These are phyloP conservation scores for Ophiodon elongatus DNA, from an alignment of 2,113 vertebrate genomes.

Conservation along the genomic window DNA sequence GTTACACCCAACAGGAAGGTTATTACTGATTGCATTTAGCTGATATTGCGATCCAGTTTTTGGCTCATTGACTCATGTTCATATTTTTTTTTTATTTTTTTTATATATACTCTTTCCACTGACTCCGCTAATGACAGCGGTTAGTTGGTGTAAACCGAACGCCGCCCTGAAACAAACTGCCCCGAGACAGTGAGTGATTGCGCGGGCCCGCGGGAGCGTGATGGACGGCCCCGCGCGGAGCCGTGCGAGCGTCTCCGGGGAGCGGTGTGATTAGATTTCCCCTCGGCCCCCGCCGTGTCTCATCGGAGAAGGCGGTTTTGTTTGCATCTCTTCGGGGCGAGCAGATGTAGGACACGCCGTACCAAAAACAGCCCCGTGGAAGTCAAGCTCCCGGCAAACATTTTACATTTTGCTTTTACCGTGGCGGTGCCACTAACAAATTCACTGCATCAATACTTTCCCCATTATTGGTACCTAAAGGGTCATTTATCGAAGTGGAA, in stretches of 20 bases:
- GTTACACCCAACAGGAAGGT: neutral
- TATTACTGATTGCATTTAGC: neutral
- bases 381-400: neutral
- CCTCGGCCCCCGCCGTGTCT: constrained; percentile 51
- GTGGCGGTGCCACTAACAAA: constrained; percentile 25
- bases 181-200: constrained; percentile 58
- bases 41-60: neutral
- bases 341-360: neutral
- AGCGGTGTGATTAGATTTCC: constrained; percentile 62
- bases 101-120: too few relatives aligned
- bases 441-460: constrained; percentile 54
- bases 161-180: neutral
- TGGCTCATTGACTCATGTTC: neutral
- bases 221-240: constrained; percentile 13
- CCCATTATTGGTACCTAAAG: constrained; percentile 49
- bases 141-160: neutral
- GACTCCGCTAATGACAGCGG: too few relatives aligned
- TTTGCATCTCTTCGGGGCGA: constrained; percentile 28
- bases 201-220: constrained; percentile 27
- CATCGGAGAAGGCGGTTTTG: constrained; percentile 33
- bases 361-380: constrained; percentile 7
- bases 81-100: neutral
- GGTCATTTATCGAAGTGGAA: constrained; percentile 23
- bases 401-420: too few relatives aligned
- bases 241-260: constrained; percentile 48